Percentiles rank a stretch among this genome's conserved stretches.
Evolutionary conservation across 2,797 vertebrate genomes (phyloP).

Genomic region (Siniperca scherzeri): DNA sequence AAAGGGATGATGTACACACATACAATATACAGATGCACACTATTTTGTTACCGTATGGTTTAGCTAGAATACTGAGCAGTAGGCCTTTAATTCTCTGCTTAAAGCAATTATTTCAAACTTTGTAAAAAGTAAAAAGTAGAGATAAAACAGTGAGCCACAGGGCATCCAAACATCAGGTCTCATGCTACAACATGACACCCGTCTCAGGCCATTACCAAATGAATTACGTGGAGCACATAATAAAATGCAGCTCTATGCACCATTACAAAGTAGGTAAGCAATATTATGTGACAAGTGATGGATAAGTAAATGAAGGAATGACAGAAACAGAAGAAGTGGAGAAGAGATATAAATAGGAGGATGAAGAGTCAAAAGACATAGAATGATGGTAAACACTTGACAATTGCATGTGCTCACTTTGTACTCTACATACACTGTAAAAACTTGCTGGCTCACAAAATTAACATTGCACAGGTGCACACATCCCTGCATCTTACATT

Average conservation of each 20-base stretch:
- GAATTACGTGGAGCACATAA: constrained; percentile 37
- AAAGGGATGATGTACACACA: background rate
- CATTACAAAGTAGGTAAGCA: constrained; percentile 6
- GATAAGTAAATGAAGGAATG: constrained; percentile 27
- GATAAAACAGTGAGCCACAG: background rate
- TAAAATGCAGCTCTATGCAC: constrained; percentile 16
- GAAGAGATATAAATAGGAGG: background rate
- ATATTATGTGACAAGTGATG: constrained; percentile 14
- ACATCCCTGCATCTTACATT: constrained; percentile 30
- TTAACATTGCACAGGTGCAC: constrained; percentile 27
- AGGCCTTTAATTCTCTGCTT: background rate
- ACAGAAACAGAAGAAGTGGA: background rate
- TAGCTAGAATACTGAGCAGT: background rate
- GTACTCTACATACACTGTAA: background rate
- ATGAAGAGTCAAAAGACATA: background rate
- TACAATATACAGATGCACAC: background rate
- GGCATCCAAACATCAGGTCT: constrained; percentile 4
- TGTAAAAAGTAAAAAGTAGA: background rate
- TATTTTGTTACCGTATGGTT: background rate
- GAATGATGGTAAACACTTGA: background rate
- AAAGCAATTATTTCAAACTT: background rate
- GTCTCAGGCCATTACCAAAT: constrained; percentile 26
- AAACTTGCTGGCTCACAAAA: constrained; percentile 38
- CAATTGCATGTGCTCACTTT: background rate
- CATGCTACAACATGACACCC: constrained; percentile 4